Evolutionary conservation across 2,113 vertebrate genomes (phyloP).

Genomic region (Probosciger aterrimus): DNA sequence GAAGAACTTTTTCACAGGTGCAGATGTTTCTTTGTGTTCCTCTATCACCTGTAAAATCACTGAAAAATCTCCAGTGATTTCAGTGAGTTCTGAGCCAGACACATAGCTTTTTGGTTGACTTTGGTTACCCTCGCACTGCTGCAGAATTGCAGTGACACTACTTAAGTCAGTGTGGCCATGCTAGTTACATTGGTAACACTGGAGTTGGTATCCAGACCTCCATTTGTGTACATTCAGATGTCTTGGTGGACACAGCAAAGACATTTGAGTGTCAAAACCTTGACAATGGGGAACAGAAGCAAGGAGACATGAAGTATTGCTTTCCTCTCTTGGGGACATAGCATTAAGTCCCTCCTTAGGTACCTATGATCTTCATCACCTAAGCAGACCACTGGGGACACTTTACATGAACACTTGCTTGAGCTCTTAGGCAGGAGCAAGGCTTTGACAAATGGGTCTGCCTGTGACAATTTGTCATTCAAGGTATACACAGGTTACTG

Average conservation of each 20-base stretch:
- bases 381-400: neutral
- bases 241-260: neutral
- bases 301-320: neutral
- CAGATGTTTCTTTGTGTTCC: neutral
- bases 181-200: neutral
- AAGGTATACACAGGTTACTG: neutral
- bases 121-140: neutral
- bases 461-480: neutral
- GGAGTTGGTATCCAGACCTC: neutral
- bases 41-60: neutral
- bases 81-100: neutral
- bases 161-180: neutral
- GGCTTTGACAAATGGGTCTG: neutral
- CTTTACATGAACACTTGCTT: neutral
- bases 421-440: neutral
- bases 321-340: neutral
- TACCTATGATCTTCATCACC: neutral
- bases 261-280: neutral
- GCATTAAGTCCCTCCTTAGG: neutral
- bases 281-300: neutral
- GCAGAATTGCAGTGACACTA: neutral
- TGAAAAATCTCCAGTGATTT: neutral
- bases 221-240: neutral
- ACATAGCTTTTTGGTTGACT: neutral
- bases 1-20: neutral